Evolutionary conservation across 1,140 invertebrate species (phyloP).

Genomic region (Drosophila carrolli): DNA sequence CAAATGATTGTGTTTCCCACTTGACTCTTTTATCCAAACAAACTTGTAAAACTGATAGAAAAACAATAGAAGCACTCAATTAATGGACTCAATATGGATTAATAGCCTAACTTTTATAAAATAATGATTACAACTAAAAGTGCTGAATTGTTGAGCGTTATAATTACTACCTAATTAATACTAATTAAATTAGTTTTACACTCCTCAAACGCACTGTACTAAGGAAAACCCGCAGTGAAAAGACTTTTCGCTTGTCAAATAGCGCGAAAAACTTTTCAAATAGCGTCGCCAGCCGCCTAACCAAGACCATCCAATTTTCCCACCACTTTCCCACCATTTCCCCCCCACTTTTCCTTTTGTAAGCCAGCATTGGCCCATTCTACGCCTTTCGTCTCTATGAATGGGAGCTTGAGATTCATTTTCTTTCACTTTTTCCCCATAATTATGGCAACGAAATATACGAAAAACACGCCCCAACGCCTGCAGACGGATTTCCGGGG

Average conservation of each 20-base stretch:
- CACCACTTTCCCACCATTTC: neutral
- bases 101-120: too few species aligned
- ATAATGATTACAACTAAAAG: too few species aligned
- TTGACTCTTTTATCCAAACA: too few species aligned
- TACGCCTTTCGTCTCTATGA: slow-evolving; percentile 30
- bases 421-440: slow-evolving; percentile 27
- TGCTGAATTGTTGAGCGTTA: too few species aligned
- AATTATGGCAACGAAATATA: slow-evolving; percentile 46
- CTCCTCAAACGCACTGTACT: slow-evolving; percentile 15
- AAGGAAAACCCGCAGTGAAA: slow-evolving; percentile 39
- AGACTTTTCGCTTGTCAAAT: slow-evolving; percentile 63
- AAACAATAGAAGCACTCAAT: too few species aligned
- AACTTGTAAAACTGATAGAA: too few species aligned
- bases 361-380: slow-evolving; percentile 30
- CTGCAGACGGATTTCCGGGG: neutral
- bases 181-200: neutral
- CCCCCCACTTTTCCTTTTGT: slow-evolving; percentile 8
- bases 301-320: slow-evolving; percentile 17
- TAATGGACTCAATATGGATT: too few species aligned
- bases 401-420: slow-evolving; percentile 33
- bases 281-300: slow-evolving; percentile 34
- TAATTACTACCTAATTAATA: neutral
- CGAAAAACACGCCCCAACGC: slow-evolving; percentile 23
- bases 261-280: slow-evolving; percentile 68
- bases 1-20: too few species aligned